phyloP scores from a whole-genome alignment of 2,797 vertebrate genomes.

The Hemibagrus guttatus region DNA sequence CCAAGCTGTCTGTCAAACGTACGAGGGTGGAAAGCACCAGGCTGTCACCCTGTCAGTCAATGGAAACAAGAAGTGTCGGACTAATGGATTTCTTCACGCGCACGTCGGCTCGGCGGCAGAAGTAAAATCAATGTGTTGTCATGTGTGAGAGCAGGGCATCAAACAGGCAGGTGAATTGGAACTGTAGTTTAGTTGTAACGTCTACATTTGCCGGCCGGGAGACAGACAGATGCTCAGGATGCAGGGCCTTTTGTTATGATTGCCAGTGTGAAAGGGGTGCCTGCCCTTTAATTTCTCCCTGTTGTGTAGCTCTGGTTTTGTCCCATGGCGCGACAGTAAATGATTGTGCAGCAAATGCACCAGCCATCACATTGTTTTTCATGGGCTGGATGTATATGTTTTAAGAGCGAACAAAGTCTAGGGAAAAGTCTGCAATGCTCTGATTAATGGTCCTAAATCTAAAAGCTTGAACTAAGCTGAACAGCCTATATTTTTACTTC shows the following conservation, averaged over 20 bases:
- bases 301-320: slow-evolving; percentile 55
- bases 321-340: slow-evolving; percentile 57
- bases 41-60: slow-evolving; percentile 99
- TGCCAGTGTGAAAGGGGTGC: slow-evolving; percentile 71
- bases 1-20: slow-evolving; percentile 95
- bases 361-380: slow-evolving; percentile 4
- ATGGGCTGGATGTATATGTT: not conserved
- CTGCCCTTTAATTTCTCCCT: slow-evolving; percentile 60
- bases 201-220: slow-evolving; percentile 72
- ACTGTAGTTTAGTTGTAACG: slow-evolving; percentile 79
- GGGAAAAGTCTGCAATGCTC: slow-evolving; percentile 18
- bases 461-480: not conserved
- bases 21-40: slow-evolving; percentile 92
- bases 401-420: slow-evolving; percentile 11
- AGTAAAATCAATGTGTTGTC: slow-evolving; percentile 99
- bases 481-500: not conserved
- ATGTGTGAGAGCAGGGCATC: slow-evolving; percentile 88
- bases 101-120: slow-evolving; percentile 83
- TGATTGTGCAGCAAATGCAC: slow-evolving; percentile 27
- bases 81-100: slow-evolving; percentile 99
- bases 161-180: slow-evolving; percentile 90
- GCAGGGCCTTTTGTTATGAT: slow-evolving; percentile 71
- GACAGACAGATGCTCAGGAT: slow-evolving; percentile 71
- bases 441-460: slow-evolving; percentile 21
- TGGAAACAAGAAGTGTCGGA: slow-evolving; percentile 99